Percentiles rank a stretch among this genome's conserved stretches.
Evolutionary conservation across 2,113 vertebrate species (phyloP).

Genomic region (Gallinago paraguaiae): DNA sequence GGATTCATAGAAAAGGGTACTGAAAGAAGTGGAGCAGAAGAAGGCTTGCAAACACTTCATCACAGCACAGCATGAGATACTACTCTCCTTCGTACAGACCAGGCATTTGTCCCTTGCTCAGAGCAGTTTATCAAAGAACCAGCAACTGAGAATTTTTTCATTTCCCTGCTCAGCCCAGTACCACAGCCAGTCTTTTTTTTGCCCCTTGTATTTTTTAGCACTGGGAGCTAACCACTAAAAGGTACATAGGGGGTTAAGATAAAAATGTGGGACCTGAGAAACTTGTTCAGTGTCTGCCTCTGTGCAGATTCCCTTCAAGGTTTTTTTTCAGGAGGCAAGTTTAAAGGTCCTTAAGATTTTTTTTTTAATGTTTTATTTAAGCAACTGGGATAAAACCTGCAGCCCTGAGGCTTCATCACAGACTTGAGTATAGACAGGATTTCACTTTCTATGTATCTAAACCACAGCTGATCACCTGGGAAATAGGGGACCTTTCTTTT

Average conservation of each 20-base stretch:
- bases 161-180: neutral
- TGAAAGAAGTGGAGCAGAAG: neutral
- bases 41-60: neutral
- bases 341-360: neutral
- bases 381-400: neutral
- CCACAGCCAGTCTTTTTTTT: neutral
- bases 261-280: neutral
- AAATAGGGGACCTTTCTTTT: neutral
- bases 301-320: neutral
- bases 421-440: neutral
- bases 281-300: neutral
- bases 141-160: neutral
- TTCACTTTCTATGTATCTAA: neutral
- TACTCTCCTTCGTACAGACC: neutral
- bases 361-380: neutral
- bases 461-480: neutral
- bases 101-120: neutral
- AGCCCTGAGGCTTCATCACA: neutral
- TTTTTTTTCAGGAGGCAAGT: neutral
- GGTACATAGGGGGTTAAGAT: neutral
- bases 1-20: neutral
- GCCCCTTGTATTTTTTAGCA: neutral
- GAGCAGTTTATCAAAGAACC: neutral
- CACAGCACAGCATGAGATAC: neutral
- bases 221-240: neutral